Conservation (phyloP, 2,888 invertebrate species). For the Tenthredo mesomela region DNA sequence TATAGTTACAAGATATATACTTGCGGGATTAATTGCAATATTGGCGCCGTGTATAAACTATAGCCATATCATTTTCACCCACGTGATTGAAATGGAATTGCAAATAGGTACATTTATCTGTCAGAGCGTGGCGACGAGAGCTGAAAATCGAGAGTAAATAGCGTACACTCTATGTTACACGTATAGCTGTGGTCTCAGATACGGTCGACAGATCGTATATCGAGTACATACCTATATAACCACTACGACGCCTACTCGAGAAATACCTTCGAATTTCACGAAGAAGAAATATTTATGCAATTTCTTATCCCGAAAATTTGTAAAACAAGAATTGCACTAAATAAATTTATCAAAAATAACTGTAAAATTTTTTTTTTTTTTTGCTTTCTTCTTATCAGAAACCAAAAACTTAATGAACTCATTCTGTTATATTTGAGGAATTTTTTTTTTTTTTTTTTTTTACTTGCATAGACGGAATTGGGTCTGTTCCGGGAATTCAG, state of each 20-base stretch:
- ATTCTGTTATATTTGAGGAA: too few relatives aligned
- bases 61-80: constrained; percentile 15
- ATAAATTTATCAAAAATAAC: not conserved
- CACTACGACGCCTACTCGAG: constrained; percentile 36
- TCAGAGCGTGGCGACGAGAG: constrained; percentile 29
- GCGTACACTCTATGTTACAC: not conserved
- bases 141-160: constrained; percentile 49
- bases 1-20: too few relatives aligned
- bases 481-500: not conserved
- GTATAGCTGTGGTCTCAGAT: constrained; percentile 36
- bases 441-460: not conserved
- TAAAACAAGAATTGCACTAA: not conserved
- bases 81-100: constrained; percentile 37
- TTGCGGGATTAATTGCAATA: not conserved
- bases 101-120: constrained; percentile 27
- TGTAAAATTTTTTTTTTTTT: too few relatives aligned
- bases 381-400: too few relatives aligned
- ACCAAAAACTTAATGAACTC: not conserved
- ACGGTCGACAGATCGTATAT: constrained; percentile 13
- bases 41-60: not conserved
- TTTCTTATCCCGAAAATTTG: not conserved
- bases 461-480: not conserved
- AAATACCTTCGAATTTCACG: constrained; percentile 6
- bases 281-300: not conserved
- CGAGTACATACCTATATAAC: constrained; percentile 2